Evolutionary conservation across 2,113 vertebrate genomes (phyloP).

Genomic region (Larimichthys polyactis): DNA sequence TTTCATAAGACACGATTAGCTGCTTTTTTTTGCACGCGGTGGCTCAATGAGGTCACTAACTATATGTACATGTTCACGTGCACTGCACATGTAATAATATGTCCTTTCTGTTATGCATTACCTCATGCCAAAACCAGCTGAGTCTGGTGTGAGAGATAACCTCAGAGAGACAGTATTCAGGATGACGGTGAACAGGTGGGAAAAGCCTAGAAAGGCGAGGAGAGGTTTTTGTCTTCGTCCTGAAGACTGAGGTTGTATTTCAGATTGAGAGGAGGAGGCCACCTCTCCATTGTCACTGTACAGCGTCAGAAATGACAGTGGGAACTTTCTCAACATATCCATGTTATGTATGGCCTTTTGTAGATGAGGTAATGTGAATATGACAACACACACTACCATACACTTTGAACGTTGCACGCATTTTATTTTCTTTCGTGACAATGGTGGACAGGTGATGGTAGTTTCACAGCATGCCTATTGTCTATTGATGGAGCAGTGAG

Average conservation of each 20-base stretch:
- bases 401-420: not conserved
- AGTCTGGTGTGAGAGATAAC: constrained; percentile 49
- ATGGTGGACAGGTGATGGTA: not conserved
- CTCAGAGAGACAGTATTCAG: constrained; percentile 42
- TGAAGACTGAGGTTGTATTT: constrained; percentile 59
- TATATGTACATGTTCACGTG: not conserved
- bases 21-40: not conserved
- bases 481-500: constrained; percentile 12
- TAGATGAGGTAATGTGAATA: not conserved
- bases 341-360: constrained; percentile 19
- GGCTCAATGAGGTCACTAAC: not conserved
- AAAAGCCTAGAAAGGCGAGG: constrained; percentile 44
- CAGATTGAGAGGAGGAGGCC: constrained; percentile 46
- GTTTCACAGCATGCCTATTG: constrained; percentile 28
- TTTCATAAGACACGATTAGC: not conserved
- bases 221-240: constrained; percentile 26
- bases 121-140: constrained; percentile 56
- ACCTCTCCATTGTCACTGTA: constrained; percentile 24
- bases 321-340: constrained; percentile 56
- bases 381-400: not conserved
- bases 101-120: constrained; percentile 37
- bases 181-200: constrained; percentile 17
- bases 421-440: constrained; percentile 6
- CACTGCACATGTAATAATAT: not conserved
- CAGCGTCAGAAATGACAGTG: constrained; percentile 1